These are phyloP conservation scores for Cotesia glomerata DNA, from an alignment of 1,140 invertebrate genomes.

Conservation along the genomic window DNA sequence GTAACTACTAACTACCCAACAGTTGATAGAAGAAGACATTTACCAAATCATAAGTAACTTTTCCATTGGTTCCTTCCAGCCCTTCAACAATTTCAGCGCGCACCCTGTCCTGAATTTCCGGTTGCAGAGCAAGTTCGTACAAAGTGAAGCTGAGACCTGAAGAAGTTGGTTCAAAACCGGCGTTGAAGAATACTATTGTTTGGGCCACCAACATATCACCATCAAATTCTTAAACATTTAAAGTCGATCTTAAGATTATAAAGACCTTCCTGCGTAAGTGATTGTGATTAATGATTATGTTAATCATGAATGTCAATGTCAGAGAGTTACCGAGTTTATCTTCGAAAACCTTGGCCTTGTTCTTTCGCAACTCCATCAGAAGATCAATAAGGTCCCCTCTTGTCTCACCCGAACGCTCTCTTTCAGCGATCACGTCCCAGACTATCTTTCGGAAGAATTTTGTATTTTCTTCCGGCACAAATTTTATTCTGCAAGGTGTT, in stretches of 20 bases:
- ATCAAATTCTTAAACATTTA: conserved; percentile 55
- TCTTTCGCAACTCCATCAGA: conserved; percentile 54
- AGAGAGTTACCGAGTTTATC: conserved; percentile 32
- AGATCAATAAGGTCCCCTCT: conserved; percentile 61
- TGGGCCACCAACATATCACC: conserved; percentile 73
- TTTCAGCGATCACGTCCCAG: conserved; percentile 48
- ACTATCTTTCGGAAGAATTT: conserved; percentile 51
- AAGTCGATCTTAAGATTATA: no score
- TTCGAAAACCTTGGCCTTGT: conserved; percentile 17
- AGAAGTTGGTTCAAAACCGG: conserved; percentile 75
- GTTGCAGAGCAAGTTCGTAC: conserved; percentile 66
- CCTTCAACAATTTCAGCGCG: conserved; percentile 63
- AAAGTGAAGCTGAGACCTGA: conserved; percentile 65
- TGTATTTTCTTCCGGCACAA: conserved; percentile 39
- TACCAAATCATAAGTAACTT: conserved; percentile 60
- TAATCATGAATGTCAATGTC: no score
- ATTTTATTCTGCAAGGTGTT: conserved; percentile 35
- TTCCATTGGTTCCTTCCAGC: conserved; percentile 49
- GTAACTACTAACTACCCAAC: neutral
- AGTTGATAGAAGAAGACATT: neutral
- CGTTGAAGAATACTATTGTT: conserved; percentile 71
- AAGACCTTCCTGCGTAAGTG: no score
- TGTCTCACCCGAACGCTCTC: conserved; percentile 42
- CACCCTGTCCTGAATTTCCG: conserved; percentile 64
- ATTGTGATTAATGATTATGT: no score